Evolutionary conservation across 2,113 vertebrate genomes (phyloP).

Genomic region (Grammomys surdaster): DNA sequence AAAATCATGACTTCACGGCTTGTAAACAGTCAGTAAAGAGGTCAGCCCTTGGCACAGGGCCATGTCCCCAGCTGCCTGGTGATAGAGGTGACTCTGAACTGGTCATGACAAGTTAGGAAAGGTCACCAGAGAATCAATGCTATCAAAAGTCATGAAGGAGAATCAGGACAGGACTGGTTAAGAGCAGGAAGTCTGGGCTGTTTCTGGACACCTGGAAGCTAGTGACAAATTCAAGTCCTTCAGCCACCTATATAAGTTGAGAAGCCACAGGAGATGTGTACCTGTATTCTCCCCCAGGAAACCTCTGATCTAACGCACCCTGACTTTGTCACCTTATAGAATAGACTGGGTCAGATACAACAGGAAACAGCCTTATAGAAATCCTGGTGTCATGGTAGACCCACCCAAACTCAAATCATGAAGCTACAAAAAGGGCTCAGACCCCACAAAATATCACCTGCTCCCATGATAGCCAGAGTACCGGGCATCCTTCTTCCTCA

Average conservation of each 20-base stretch:
- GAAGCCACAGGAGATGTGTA: neutral
- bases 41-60: neutral
- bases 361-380: neutral
- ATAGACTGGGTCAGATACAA: neutral
- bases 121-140: neutral
- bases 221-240: neutral
- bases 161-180: neutral
- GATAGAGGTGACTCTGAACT: neutral
- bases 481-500: neutral
- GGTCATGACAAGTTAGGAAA: neutral
- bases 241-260: neutral
- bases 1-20: neutral
- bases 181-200: neutral
- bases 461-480: neutral
- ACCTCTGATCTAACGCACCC: neutral
- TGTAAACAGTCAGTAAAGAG: constrained; percentile 4
- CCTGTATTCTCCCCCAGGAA: neutral
- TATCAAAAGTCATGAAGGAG: neutral
- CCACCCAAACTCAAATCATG: neutral
- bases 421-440: neutral
- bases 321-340: neutral
- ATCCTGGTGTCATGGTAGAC: neutral
- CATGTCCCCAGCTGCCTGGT: neutral
- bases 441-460: neutral
- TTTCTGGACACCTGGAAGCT: neutral